Conservation (phyloP, 2,888 invertebrate species). For the Bellardia pandia region DNA sequence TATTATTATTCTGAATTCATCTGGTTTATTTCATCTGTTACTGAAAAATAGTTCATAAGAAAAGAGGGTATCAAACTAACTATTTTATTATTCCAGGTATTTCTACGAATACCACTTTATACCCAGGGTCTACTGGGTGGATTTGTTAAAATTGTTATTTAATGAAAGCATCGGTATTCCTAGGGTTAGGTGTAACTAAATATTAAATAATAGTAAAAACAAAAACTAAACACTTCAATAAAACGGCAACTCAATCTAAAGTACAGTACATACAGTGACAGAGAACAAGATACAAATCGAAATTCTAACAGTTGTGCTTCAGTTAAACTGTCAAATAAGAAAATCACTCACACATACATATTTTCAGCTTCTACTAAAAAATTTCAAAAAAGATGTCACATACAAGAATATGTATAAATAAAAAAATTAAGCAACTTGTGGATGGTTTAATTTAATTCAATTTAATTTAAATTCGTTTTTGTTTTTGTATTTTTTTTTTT, state of each 20-base stretch:
- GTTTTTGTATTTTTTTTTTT: too few species aligned
- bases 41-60: too few species aligned
- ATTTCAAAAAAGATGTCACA: neutral
- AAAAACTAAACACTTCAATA: slow-evolving; percentile 5
- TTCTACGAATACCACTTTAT: too few species aligned
- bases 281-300: slow-evolving; percentile 23
- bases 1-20: too few species aligned
- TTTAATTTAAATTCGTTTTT: neutral
- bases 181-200: neutral
- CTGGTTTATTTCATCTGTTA: too few species aligned
- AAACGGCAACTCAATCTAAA: slow-evolving; percentile 21
- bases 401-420: slow-evolving; percentile 11
- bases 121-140: too few species aligned
- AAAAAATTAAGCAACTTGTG: slow-evolving; percentile 8
- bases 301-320: slow-evolving; percentile 39
- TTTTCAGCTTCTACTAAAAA: neutral
- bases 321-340: slow-evolving; percentile 37
- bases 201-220: slow-evolving; percentile 1
- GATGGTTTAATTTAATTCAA: slow-evolving; percentile 21
- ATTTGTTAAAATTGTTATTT: too few species aligned
- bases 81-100: too few species aligned
- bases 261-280: neutral
- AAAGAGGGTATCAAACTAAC: too few species aligned
- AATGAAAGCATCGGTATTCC: too few species aligned
- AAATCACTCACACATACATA: neutral